Percentiles rank a stretch among this genome's conserved stretches.
Evolutionary conservation across 2,888 invertebrate species (phyloP).

Genomic region (Nemotelus pantherinus): DNA sequence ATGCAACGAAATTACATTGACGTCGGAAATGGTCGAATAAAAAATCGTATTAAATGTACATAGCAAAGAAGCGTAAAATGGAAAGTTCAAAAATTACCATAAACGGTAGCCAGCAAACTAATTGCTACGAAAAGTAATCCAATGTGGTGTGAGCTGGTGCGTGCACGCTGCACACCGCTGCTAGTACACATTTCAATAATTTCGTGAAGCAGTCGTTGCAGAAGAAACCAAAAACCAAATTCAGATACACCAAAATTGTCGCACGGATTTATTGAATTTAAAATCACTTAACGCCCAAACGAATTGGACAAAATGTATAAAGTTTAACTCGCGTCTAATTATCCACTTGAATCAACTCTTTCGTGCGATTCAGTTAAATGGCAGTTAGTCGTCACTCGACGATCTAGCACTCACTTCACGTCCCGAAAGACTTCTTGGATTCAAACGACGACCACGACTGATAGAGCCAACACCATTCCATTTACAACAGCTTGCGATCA

Average conservation of each 20-base stretch:
- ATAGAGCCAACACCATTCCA: neutral
- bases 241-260: too few relatives aligned
- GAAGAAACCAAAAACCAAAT: neutral
- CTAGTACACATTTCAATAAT: slow-evolving; percentile 9
- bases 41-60: slow-evolving; percentile 10
- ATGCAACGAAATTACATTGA: neutral
- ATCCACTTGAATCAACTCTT: too few relatives aligned
- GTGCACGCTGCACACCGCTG: slow-evolving; percentile 4
- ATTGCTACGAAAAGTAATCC: slow-evolving; percentile 44
- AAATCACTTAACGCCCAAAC: too few relatives aligned
- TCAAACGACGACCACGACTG: slow-evolving; percentile 24
- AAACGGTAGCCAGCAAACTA: slow-evolving; percentile 42
- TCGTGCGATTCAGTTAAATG: too few relatives aligned
- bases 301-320: too few relatives aligned
- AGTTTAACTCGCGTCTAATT: too few relatives aligned
- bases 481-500: neutral
- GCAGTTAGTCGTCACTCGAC: too few relatives aligned
- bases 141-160: slow-evolving; percentile 6
- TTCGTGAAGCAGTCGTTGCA: neutral
- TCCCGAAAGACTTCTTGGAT: slow-evolving; percentile 22
- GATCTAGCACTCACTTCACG: neutral
- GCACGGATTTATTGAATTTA: too few relatives aligned
- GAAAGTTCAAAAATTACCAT: slow-evolving; percentile 50
- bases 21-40: too few relatives aligned
- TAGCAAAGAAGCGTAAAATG: slow-evolving; percentile 28